Conservation (phyloP, 1,140 invertebrate genomes). For the Drosophila ercepeae region DNA sequence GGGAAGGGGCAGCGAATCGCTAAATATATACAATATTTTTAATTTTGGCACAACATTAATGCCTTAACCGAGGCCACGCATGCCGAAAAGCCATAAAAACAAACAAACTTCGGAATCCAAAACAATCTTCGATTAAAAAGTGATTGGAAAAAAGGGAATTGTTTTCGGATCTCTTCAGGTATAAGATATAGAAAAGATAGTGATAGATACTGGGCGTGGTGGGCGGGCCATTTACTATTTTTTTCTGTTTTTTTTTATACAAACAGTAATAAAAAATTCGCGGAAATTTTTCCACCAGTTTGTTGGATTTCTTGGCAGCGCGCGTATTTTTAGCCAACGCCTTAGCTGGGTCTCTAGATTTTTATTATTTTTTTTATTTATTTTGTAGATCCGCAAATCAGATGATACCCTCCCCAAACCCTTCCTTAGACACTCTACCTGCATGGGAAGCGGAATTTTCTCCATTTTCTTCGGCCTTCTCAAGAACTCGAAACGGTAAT, state of each 20-base stretch:
- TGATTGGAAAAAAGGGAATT: no score
- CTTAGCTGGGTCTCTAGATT: slow-evolving; percentile 6
- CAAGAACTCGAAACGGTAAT: slow-evolving; percentile 26
- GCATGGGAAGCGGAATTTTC: slow-evolving; percentile 10
- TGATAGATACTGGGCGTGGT: no score
- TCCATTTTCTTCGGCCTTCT: slow-evolving; percentile 11
- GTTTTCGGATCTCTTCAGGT: no score
- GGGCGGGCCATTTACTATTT: slow-evolving; percentile 27
- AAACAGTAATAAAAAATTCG: slow-evolving; percentile 58
- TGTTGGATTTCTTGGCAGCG: background rate
- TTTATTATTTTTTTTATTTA: no score
- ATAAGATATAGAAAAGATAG: no score
- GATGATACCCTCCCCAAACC: background rate
- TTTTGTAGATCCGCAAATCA: slow-evolving; percentile 1
- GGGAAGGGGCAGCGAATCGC: background rate
- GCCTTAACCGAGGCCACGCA: slow-evolving; percentile 26
- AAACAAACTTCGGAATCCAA: background rate
- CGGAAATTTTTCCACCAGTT: slow-evolving; percentile 42
- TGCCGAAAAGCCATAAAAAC: slow-evolving; percentile 7
- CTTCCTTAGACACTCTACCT: slow-evolving; percentile 12
- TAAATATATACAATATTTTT: slow-evolving; percentile 39
- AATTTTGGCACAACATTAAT: slow-evolving; percentile 31
- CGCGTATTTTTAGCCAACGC: slow-evolving; percentile 43
- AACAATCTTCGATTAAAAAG: background rate
- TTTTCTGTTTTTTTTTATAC: slow-evolving; percentile 19